Conservation (phyloP, 2,113 vertebrate genomes). For the Geococcyx californianus region DNA sequence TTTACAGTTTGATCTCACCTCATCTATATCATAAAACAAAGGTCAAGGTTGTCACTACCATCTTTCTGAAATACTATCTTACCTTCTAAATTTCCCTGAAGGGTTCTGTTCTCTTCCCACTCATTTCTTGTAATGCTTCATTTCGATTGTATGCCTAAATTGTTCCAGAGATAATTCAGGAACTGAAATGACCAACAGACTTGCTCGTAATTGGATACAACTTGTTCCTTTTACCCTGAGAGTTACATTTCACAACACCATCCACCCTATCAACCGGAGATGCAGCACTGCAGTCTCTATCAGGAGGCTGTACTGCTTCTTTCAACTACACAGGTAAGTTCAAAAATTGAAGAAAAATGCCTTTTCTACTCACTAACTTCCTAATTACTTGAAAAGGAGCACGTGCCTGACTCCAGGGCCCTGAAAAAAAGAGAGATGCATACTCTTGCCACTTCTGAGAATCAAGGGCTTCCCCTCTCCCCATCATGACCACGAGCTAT, state of each 20-base stretch:
- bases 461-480: not conserved
- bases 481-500: not conserved
- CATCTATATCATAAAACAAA: not conserved
- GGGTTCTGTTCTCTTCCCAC: too few relatives aligned
- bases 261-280: fast-evolving
- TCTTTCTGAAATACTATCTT: not conserved
- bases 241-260: not conserved
- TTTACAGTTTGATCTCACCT: not conserved
- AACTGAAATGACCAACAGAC: not conserved
- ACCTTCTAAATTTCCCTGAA: not conserved
- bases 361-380: not conserved
- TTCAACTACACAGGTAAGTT: not conserved
- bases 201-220: not conserved
- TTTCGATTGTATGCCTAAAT: not conserved
- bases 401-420: not conserved
- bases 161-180: not conserved
- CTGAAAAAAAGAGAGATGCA: not conserved
- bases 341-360: not conserved
- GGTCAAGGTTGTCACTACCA: not conserved
- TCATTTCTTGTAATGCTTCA: not conserved
- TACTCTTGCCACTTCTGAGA: not conserved
- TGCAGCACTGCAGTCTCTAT: not conserved
- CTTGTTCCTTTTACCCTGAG: not conserved
- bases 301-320: not conserved
- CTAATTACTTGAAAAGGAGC: not conserved